Conservation (phyloP, 2,797 vertebrate species). For the Podarcis siculus region DNA sequence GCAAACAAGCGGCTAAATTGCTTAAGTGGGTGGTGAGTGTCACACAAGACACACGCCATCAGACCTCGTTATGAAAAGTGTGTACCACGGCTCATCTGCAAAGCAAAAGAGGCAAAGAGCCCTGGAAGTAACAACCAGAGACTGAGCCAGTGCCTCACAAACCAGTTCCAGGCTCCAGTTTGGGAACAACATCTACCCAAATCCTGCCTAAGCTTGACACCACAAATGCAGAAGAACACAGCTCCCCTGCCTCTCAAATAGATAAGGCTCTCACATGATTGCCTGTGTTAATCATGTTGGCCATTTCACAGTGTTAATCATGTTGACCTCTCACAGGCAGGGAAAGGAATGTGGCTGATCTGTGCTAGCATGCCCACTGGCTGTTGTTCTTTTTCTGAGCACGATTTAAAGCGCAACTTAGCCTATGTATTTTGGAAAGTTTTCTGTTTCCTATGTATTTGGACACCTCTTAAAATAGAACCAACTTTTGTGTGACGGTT, state of each 20-base stretch:
- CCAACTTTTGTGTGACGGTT: no score
- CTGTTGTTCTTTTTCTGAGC: not conserved
- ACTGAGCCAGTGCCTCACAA: not conserved
- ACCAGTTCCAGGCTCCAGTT: not conserved
- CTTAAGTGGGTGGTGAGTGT: not conserved
- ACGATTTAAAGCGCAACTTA: not conserved
- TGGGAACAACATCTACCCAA: not conserved
- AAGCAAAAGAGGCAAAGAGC: not conserved
- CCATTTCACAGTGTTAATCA: no score
- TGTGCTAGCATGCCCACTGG: not conserved
- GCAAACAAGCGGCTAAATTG: conserved; percentile 13
- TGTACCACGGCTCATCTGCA: fast-evolving
- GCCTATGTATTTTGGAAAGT: no score
- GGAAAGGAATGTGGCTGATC: not conserved
- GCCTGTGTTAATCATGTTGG: no score
- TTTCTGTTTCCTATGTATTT: no score
- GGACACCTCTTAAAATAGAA: no score
- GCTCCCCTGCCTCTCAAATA: fast-evolving
- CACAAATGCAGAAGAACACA: not conserved
- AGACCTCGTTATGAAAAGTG: not conserved
- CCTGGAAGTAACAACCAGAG: not conserved
- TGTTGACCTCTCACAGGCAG: not conserved
- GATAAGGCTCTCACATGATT: no score
- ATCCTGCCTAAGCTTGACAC: not conserved
- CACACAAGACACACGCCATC: not conserved